Evolutionary conservation across 2,888 invertebrate species (phyloP), one percentile per base, ranked within the genome.

Genomic region (Drosophila cognata): DNA sequence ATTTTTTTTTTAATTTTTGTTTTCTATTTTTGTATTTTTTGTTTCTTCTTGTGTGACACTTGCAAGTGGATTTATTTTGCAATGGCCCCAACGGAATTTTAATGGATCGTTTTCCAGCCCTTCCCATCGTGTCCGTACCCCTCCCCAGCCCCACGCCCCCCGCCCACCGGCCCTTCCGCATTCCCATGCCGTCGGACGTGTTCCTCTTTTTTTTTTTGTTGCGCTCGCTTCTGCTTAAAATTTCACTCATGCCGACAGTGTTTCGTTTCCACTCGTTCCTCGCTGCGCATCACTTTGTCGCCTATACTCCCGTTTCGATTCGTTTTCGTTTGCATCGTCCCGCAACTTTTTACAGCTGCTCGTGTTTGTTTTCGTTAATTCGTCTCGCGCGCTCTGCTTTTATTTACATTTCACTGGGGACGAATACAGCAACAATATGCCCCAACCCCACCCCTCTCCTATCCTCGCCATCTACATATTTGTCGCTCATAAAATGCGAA

Each of bases 1-100:
- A 31, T 28, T 48, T 61, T 60, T 52, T 43, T 38, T 55, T 43
- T 67, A 43, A 43, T 72, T 67, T 60, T 38, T 33, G 21, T 28
- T 41, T 60, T 35, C 52, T 46, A 25, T 78, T 55, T 57, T 66
- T 67, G 59, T 11, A 43, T 43, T 58, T 51, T 67, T 59, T 43
- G 13, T 21, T 48, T 55, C 57, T 75, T 71, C 84, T 72, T 77
- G 11, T 72, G 84, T 69, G 55, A 71, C 84, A 85, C 86, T 82
- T 86, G 84, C 87, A 87, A 87, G 87, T 89, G 87, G 90, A 87
- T 87, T 87, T 90, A 87, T 87, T 90, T 89, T 87, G 89, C 89
- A 86, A 88, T 88, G 88, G 84, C 84, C 89, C 73, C 87, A 72
- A 71, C 85, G 87, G 86, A 87, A 87, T 87, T 87, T 90, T 87